These are phyloP conservation scores for Pherbina coryleti DNA, from an alignment of 2,888 invertebrate species.

Conservation along the genomic window DNA sequence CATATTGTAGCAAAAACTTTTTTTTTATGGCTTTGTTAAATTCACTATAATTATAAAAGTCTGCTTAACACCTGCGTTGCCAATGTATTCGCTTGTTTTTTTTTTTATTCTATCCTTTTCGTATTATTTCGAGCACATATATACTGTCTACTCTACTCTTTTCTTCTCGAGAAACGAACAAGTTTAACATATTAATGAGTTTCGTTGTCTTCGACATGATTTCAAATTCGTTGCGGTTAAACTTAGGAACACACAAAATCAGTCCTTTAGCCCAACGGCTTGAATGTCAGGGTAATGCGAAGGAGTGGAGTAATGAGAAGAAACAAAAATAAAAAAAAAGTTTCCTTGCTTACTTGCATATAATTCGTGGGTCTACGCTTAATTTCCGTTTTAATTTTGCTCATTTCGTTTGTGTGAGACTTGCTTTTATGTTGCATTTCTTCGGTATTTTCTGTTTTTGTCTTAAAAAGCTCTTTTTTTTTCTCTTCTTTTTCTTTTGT, in stretches of 20 bases:
- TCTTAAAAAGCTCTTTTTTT: not conserved
- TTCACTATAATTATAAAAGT: constrained; percentile 6
- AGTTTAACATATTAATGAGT: constrained; percentile 58
- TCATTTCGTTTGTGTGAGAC: constrained; percentile 49
- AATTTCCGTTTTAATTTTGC: constrained; percentile 61
- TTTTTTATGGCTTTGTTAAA: not conserved
- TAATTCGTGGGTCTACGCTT: constrained; percentile 53
- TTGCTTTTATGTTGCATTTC: not conserved
- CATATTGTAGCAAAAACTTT: not conserved
- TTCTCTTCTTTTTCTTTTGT: not conserved
- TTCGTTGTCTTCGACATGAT: constrained; percentile 57
- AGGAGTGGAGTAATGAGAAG: not conserved
- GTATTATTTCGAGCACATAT: too few species aligned
- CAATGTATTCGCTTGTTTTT: not conserved
- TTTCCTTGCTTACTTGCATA: not conserved
- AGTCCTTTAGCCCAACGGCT: not conserved
- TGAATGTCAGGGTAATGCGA: not conserved
- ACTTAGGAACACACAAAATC: not conserved
- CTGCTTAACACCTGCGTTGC: not conserved
- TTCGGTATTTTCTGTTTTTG: not conserved
- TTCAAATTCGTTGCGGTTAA: constrained; percentile 57
- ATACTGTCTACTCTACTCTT: not conserved
- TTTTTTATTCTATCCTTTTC: not conserved
- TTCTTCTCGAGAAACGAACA: not conserved
- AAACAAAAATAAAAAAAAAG: not conserved